Evolutionary conservation across 2,888 invertebrate genomes (phyloP), one percentile per base, ranked within the genome.

Genomic region (Spodoptera exigua): DNA sequence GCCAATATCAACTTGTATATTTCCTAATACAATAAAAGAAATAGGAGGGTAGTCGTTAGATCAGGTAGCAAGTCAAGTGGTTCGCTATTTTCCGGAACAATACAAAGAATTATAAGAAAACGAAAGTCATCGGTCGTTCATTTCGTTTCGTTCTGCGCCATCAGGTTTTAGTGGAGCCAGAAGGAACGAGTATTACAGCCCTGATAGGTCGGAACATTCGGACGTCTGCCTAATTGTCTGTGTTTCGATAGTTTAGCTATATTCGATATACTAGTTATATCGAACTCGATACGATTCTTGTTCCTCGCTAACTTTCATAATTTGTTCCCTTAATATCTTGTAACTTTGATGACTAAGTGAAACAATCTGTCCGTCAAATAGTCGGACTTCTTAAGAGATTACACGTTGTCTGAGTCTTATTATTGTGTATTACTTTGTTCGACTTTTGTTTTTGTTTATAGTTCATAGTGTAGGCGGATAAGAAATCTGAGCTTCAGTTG

Each of bases 81-180:
- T 79, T 79, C 59, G 64, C 72, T 80, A 77, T 85, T 89, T 87
- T 84, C 80, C 80, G 81, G 78, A 83, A 84, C 85, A 87, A 86
- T 85, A 88, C 83, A 83, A 89, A 86, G 86, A 88, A 89, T 89
- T 85, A 87, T 82, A 84, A 84, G 85, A 89, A 91, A 91, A 79
- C 82, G 88, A 91, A 87, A 92, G 91, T 92, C 92, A 92, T 91
- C 80, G 86, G 84, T 83, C 87, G 91, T 89, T 92, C 90, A 92
- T 92, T 92, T 90, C 84, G 84, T 79, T 85, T 74, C 79, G 86
- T 89, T 91, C 87, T 88, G 83, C 85, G 77, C 84, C 89, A 90
- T 92, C 89, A 84, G 88, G 82, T 88, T 87, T 87, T 84, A 85
- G 87, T 83, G 85, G 77, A 80, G 80, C 82, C 79, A 80, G 83